Percentiles rank a stretch among this genome's conserved stretches.
Conservation (phyloP, 2,797 vertebrate species). For the Chaetodon trifasciatus region DNA sequence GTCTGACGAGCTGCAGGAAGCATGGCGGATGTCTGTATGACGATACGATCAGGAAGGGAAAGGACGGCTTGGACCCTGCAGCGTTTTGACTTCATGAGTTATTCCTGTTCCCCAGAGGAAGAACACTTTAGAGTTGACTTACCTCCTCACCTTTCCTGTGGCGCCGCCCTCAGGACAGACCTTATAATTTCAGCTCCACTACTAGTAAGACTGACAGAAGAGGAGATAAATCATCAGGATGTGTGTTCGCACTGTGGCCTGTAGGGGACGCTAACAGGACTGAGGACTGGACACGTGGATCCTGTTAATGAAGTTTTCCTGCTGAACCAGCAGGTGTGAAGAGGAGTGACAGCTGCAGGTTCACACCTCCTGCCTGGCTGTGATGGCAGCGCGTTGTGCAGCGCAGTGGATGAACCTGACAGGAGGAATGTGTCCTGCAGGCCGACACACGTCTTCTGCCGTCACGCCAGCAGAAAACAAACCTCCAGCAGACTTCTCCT, state of each 20-base stretch:
- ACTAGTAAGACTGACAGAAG: too few species aligned
- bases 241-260: neutral
- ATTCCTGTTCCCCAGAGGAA: neutral
- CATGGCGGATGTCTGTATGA: too few species aligned
- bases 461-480: neutral
- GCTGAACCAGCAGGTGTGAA: neutral
- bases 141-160: too few species aligned
- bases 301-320: neutral
- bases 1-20: too few species aligned
- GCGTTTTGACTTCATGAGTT: too few species aligned
- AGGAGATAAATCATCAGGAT: neutral
- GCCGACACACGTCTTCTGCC: slow-evolving; percentile 56
- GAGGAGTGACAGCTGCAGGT: neutral
- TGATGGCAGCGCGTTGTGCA: neutral
- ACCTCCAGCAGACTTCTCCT: neutral
- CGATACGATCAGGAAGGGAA: too few species aligned
- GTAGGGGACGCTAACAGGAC: neutral
- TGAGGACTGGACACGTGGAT: too few species aligned
- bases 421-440: slow-evolving; percentile 66
- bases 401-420: neutral
- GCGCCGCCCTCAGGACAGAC: too few species aligned
- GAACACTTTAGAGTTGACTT: neutral
- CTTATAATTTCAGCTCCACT: too few species aligned
- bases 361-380: neutral
- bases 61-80: too few species aligned